Evolutionary conservation across 2,797 vertebrate species (phyloP).

Genomic region (Cossypha dichroa): DNA sequence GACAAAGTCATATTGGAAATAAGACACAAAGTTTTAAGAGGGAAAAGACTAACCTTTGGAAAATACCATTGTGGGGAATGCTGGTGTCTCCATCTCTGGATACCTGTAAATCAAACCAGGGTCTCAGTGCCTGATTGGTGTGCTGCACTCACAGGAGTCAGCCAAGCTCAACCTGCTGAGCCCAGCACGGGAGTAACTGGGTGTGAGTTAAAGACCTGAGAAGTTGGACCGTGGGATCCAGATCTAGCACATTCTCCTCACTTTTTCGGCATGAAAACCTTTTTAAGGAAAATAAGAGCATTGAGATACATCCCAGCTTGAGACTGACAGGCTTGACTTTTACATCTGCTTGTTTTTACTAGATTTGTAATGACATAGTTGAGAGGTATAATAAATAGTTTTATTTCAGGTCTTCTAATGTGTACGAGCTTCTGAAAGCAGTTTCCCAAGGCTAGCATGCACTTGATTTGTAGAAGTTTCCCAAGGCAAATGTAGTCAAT

Average conservation of each 20-base stretch:
- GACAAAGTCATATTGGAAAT: background rate
- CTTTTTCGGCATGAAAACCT: background rate
- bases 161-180: background rate
- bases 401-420: background rate
- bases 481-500: background rate
- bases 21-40: background rate
- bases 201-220: background rate
- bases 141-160: background rate
- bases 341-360: background rate
- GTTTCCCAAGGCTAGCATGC: background rate
- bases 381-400: background rate
- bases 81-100: background rate
- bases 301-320: background rate
- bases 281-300: background rate
- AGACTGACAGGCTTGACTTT: background rate
- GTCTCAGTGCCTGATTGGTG: rapidly evolving
- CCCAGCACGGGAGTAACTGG: background rate
- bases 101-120: background rate
- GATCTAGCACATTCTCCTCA: background rate
- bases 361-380: background rate
- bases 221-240: background rate
- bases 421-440: background rate
- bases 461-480: background rate
- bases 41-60: background rate
- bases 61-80: background rate